Percentiles rank a stretch among this genome's conserved stretches.
These are phyloP conservation scores for Panzeria rudis DNA, from an alignment of 2,888 invertebrate genomes.

Conservation along the genomic window DNA sequence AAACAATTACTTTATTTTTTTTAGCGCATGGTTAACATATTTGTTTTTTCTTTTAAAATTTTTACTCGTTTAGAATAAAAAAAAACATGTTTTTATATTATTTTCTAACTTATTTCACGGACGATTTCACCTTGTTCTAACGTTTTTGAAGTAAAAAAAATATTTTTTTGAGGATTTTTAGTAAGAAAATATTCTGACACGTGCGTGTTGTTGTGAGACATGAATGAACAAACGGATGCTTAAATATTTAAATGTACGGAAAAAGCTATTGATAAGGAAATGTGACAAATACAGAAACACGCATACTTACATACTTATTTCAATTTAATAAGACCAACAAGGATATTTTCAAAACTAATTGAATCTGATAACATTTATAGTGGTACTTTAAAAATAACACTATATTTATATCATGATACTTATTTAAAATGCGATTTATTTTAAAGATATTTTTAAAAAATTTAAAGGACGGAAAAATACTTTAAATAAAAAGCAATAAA, in stretches of 20 bases:
- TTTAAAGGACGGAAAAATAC: too few species aligned
- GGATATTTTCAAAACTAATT: neutral
- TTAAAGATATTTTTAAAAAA: too few species aligned
- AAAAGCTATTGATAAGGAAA: neutral
- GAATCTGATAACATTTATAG: neutral
- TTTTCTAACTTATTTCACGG: neutral
- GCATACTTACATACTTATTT: neutral
- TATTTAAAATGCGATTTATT: too few species aligned
- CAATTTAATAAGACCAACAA: neutral
- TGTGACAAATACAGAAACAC: neutral
- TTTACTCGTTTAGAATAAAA: neutral
- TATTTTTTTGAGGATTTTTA: neutral
- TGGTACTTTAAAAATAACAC: neutral
- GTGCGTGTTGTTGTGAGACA: neutral
- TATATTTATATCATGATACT: too few species aligned
- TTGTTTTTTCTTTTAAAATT: neutral
- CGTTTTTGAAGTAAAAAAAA: neutral
- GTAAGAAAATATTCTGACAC: neutral
- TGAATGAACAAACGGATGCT: neutral
- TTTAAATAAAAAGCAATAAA: too few species aligned
- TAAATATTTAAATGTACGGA: neutral
- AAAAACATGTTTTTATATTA: neutral
- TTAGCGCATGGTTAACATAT: conserved; percentile 37
- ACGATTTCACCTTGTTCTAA: neutral
- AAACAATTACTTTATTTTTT: conserved; percentile 32